Evolutionary conservation across 1,140 invertebrate species (phyloP), one percentile per base, ranked within the genome.

Genomic region (Drosophila nebulosa): DNA sequence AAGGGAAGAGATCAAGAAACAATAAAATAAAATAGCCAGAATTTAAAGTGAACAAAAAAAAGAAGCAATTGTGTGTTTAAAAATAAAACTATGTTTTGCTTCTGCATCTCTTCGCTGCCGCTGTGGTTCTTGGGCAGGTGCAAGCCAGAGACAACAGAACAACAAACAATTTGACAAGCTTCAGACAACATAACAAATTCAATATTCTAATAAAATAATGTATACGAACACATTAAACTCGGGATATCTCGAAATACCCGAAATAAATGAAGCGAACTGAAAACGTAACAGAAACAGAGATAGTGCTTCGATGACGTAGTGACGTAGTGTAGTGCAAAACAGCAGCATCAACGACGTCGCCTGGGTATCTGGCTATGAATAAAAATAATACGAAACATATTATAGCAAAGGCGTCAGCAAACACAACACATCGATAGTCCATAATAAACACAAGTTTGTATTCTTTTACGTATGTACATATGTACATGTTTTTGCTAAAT

Each of bases 21-120:
- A n/a, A n/a, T n/a, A 30, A 56, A 22, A 27, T 46, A 46, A 3
- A 18, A 21, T 42, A 0, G 7, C 55, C 26, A 14, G 51, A 26
- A 57, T 35, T 10, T 30, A 18, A 42, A 62, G 64, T 73, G 73
- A 68, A 67, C 63, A 59, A 60, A 55, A 75, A 76, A 30, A 14
- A 63, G 57, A 67, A 76, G 60, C 60, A 76, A 27, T 42, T 60
- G n/a, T 76, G 35, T 30, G 69, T 76, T 76, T 76, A 76, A 69
- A 69, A 76, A 76, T 76, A 76, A 73, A 76, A 57, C 21, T 35
- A 14, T 21, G 16, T 66, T 10, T 3, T 46, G 39, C 21, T 9
- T 46, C 18, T 10, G 3, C 16, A 6, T 46, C 2, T 21, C 3
- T 12, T 32, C 3, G 36, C 18, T 51, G 22, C 3, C 10, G 21